A percentile compares a stretch with the other conserved stretches of the same genome.
phyloP scores from a whole-genome alignment of 1,140 invertebrate species.

The Trichogramma pretiosum region DNA sequence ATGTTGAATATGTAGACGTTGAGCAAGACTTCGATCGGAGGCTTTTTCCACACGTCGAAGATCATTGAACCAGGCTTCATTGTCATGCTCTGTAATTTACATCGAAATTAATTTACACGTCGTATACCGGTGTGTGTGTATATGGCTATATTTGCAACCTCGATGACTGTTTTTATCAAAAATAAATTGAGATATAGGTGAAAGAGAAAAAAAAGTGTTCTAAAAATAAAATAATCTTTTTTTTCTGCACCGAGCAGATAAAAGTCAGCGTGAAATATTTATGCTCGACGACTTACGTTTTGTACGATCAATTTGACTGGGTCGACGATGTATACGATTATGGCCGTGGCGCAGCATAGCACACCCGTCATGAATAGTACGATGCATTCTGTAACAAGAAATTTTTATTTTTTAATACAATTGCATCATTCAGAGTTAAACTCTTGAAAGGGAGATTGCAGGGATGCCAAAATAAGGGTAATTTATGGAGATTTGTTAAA shows the following conservation, averaged over 20 bases:
- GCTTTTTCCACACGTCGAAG: constrained; percentile 59
- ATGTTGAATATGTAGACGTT: constrained; percentile 78
- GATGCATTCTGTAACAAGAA: constrained; percentile 37
- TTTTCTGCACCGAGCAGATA: not conserved
- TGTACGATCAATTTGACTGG: constrained; percentile 45
- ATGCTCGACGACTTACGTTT: constrained; percentile 40
- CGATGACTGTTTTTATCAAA: too few species aligned
- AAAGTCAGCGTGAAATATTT: not conserved
- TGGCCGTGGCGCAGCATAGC: constrained; percentile 29
- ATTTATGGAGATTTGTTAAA: too few species aligned
- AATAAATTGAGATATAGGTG: too few species aligned
- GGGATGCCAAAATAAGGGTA: too few species aligned
- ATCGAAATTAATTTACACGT: too few species aligned
- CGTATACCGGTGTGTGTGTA: too few species aligned
- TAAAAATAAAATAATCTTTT: not conserved
- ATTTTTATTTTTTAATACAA: too few species aligned
- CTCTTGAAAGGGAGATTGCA: too few species aligned
- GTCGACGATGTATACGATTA: constrained; percentile 44
- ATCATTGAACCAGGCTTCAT: constrained; percentile 48
- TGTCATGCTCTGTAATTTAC: constrained; percentile 50
- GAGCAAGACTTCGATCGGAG: constrained; percentile 60
- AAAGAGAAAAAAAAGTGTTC: not conserved
- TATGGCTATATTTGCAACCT: too few species aligned
- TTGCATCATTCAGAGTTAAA: too few species aligned
- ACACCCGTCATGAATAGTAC: constrained; percentile 35